Percentiles rank a stretch among this genome's conserved stretches.
Conservation (phyloP, 2,888 invertebrate species). For the Ferrisia virgata region DNA sequence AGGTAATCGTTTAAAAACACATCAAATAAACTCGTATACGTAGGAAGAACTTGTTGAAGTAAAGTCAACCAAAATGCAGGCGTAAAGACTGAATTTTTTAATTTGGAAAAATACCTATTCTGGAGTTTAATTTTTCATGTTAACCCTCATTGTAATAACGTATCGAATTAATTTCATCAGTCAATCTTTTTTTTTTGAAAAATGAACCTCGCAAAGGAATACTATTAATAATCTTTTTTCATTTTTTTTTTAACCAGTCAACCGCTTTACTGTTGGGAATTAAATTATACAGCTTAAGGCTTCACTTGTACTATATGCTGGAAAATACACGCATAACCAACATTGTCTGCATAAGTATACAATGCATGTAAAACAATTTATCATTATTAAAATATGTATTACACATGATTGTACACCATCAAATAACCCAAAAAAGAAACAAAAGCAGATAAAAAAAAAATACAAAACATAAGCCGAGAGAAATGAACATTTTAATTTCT, state of each 20-base stretch:
- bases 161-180: conserved; percentile 3
- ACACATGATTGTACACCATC: not conserved
- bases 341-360: not conserved
- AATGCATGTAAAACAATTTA: conserved; percentile 9
- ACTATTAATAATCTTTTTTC: conserved; percentile 13
- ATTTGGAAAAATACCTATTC: not conserved
- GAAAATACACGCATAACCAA: not conserved
- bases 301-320: no score
- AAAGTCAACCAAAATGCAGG: no score
- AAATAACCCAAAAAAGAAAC: not conserved
- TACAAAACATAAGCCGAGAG: no score
- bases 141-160: not conserved
- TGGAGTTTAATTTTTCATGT: no score
- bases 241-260: not conserved
- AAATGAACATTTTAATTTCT: no score
- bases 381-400: not conserved
- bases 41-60: no score
- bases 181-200: conserved; percentile 20
- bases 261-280: not conserved
- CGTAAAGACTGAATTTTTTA: not conserved
- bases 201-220: not conserved
- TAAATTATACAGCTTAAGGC: conserved; percentile 11
- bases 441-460: not conserved
- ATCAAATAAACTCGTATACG: no score
- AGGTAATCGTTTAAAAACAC: not conserved